Evolutionary conservation across 2,797 vertebrate species (phyloP), one percentile per base, ranked within the genome.

Genomic region (Anabas testudineus): DNA sequence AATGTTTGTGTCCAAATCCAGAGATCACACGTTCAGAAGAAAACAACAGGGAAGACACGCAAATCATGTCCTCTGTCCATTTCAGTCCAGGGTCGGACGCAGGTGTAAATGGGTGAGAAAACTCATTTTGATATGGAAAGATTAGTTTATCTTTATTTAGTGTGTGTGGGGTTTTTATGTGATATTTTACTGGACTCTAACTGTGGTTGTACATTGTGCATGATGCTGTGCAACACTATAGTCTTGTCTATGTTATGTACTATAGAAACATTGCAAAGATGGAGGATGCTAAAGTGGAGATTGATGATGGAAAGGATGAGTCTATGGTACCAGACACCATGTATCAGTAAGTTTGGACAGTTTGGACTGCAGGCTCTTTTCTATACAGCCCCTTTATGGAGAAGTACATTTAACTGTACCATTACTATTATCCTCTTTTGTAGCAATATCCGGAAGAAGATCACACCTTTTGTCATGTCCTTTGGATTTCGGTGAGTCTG

Each of bases 401-500:
- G 1, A 7, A 30, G 6, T 7, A 10, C 1, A 32, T 32, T 46
- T 9, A 13, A 7, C 22, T 67, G 10, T 2, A 28, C n/a, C 32
- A 1, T 41, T 52, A n/a, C 28, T 12, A 8, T 21, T 19, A 28
- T 22, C 6, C 4, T 60, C 10, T 4, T 76, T 74, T 83, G 28
- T 86, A 96, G 94, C 72, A 91, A 80, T 18, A 68, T 95, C 68
- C 94, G 91, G 52, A 95, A 89, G 88, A 90, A 57, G 63, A 92
- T 96, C 0, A 6, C 92, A 24, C 94, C 94, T 0, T 91, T 95
- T 88, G 93, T 97, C 61, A 96, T 95, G 95, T 98, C 97, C 2
- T 94, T 98, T 90, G 92, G 92, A 68, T 97, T 98, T 89, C 95
- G 97, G 98, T 99, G 94, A 93, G 94, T 93, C 26, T 63, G 2